Conservation (phyloP, 2,797 vertebrate species). For the Simalia tracyae region DNA sequence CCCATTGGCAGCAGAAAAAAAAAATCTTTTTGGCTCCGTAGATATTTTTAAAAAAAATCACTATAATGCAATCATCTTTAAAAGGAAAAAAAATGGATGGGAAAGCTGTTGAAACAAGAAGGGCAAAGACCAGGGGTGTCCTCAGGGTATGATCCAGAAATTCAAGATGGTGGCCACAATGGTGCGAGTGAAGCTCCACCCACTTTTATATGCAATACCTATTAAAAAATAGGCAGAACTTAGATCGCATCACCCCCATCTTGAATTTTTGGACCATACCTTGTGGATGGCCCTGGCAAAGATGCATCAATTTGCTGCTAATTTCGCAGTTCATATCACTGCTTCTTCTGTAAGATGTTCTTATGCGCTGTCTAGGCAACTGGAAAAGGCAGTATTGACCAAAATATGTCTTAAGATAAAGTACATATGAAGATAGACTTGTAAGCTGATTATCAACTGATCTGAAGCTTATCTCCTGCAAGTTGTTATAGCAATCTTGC, state of each 20-base stretch:
- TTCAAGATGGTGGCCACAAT: neutral
- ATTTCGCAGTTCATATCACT: neutral
- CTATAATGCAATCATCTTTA: neutral
- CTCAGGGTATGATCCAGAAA: neutral
- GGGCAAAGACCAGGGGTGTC: neutral
- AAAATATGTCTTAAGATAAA: neutral
- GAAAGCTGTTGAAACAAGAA: neutral
- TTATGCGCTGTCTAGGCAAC: neutral
- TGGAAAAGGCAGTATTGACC: neutral
- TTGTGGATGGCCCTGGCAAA: neutral
- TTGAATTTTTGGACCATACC: neutral
- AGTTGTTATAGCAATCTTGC: neutral
- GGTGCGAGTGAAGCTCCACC: neutral
- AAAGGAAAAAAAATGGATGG: neutral
- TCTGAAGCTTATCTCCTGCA: neutral
- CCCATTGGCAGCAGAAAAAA: neutral
- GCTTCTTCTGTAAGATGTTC: slow-evolving; percentile 9
- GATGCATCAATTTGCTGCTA: slow-evolving; percentile 19
- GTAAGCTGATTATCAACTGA: neutral
- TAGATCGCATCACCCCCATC: neutral
- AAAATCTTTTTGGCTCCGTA: neutral
- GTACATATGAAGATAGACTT: neutral
- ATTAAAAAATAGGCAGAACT: neutral
- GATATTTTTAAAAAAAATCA: neutral
- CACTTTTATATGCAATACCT: neutral